phyloP scores from a whole-genome alignment of 2,888 invertebrate species.

The Lottia scabra region DNA sequence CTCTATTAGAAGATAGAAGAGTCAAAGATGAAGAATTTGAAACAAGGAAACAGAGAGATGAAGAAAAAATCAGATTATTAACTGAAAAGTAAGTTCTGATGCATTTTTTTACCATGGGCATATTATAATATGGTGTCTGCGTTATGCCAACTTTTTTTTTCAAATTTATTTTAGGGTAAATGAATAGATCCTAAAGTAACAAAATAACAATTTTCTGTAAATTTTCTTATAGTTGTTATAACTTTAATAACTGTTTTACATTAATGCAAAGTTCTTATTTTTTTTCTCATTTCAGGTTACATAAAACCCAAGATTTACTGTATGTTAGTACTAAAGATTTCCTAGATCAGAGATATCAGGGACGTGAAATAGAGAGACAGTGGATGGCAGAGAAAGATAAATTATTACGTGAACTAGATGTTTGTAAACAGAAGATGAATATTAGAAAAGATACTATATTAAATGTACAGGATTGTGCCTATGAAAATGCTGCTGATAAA shows the following conservation, averaged over 20 bases:
- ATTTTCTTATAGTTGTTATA: no score
- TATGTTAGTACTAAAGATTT: slow-evolving; percentile 69
- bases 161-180: no score
- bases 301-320: slow-evolving; percentile 69
- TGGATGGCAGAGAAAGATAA: slow-evolving; percentile 69
- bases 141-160: no score
- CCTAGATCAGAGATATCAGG: slow-evolving; percentile 64
- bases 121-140: no score
- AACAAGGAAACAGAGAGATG: slow-evolving; percentile 64
- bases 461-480: slow-evolving; percentile 16
- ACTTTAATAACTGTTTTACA: no score
- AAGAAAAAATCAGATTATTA: slow-evolving; percentile 65
- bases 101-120: no score
- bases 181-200: no score
- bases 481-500: slow-evolving; percentile 40
- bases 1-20: slow-evolving; percentile 66
- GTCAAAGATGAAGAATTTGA: slow-evolving; percentile 68
- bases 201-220: no score
- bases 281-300: slow-evolving; percentile 52
- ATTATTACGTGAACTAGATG: slow-evolving; percentile 63
- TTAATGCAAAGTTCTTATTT: no score
- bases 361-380: slow-evolving; percentile 60
- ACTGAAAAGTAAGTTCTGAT: slow-evolving; percentile 67
- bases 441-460: slow-evolving; percentile 35
- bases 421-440: slow-evolving; percentile 46